Percentiles rank a stretch among this genome's conserved stretches.
Conservation (phyloP, 2,113 vertebrate species). For the Thinocorus orbignyianus region DNA sequence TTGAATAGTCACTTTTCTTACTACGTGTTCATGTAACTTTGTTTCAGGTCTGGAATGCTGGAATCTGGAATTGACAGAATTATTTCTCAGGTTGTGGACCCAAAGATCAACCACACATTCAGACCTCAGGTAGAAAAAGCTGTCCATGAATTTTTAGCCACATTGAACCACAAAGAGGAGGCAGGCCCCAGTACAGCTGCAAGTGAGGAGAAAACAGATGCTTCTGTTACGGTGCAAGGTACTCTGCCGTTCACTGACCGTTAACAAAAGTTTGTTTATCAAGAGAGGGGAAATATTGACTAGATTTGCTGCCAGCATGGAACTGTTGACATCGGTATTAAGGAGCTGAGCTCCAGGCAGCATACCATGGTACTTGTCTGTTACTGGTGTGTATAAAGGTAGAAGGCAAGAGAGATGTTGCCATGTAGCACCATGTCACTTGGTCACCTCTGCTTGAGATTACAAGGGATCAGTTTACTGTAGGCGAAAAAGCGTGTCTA, state of each 20-base stretch:
- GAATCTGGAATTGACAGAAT: conserved; percentile 98
- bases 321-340: not conserved
- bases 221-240: conserved; percentile 79
- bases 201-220: conserved; percentile 80
- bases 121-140: conserved; percentile 96
- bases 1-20: not conserved
- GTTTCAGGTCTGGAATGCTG: conserved; percentile 95
- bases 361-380: not conserved
- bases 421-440: not conserved
- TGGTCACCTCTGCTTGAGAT: not conserved
- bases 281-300: not conserved
- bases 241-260: not conserved
- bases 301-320: not conserved
- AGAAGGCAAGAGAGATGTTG: not conserved
- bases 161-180: conserved; percentile 84
- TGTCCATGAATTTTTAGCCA: conserved; percentile 93
- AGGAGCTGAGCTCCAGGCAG: not conserved
- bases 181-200: conserved; percentile 49
- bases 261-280: not conserved
- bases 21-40: conserved; percentile 3
- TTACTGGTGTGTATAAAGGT: not conserved
- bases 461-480: not conserved
- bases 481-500: not conserved
- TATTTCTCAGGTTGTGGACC: conserved; percentile 97
- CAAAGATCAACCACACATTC: conserved; percentile 97